These are phyloP conservation scores for Pseudomugil gertrudae DNA, from an alignment of 2,797 vertebrate species.

Conservation along the genomic window DNA sequence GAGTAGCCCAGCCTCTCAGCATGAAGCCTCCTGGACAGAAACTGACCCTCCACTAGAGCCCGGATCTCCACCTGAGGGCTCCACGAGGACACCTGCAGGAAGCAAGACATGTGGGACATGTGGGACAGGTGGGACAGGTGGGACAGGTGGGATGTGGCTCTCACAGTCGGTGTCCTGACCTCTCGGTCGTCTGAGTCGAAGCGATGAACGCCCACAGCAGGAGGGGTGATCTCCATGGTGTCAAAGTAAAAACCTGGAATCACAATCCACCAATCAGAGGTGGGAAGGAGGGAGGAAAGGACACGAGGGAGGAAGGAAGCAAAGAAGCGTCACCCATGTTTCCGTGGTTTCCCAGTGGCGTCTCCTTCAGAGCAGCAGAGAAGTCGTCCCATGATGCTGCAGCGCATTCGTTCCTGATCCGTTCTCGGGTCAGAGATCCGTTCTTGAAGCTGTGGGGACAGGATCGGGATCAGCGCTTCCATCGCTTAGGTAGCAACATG, in stretches of 20 bases:
- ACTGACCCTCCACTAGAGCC: constrained; percentile 93
- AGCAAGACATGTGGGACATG: constrained; percentile 5
- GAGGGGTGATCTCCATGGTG: constrained; percentile 93
- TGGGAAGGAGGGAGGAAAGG: neutral
- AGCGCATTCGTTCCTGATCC: constrained; percentile 85
- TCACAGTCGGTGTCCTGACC: constrained; percentile 59
- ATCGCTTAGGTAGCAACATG: too few species aligned
- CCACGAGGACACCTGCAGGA: constrained; percentile 83
- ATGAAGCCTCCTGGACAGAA: constrained; percentile 92
- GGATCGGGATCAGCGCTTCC: neutral
- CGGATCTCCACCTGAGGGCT: constrained; percentile 86
- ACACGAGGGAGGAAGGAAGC: too few species aligned
- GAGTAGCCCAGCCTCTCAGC: constrained; percentile 91
- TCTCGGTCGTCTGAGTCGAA: constrained; percentile 80
- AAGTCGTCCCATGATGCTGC: constrained; percentile 91
- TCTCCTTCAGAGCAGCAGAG: constrained; percentile 83
- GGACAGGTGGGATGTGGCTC: neutral
- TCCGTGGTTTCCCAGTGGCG: constrained; percentile 87
- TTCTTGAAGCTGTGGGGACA: constrained; percentile 91
- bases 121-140: constrained; percentile 11
- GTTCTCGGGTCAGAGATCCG: constrained; percentile 92
- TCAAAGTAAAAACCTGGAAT: constrained; percentile 94
- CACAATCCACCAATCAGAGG: constrained; percentile 13
- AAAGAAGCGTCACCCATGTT: constrained; percentile 82
- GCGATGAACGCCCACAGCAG: constrained; percentile 84